A percentile compares a stretch with the other conserved stretches of the same genome.
Conservation (phyloP, 2,888 invertebrate species). For the Protodeltote pygarga region DNA sequence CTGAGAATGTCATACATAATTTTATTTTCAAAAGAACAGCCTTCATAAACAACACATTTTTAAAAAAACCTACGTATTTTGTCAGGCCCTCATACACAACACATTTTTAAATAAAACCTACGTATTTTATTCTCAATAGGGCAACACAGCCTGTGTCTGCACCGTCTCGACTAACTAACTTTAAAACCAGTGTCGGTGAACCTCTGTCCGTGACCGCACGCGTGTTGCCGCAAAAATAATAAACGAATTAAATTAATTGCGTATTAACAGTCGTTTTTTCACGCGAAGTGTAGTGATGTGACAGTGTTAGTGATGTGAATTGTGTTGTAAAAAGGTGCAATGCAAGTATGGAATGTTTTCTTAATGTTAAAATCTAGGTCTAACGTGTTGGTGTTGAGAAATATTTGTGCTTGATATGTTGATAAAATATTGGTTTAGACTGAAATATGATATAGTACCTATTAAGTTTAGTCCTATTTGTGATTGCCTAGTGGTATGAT, state of each 20-base stretch:
- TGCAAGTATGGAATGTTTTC: constrained; percentile 47
- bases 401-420: constrained; percentile 29
- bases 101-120: not conserved
- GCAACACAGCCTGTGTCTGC: constrained; percentile 34
- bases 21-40: too few relatives aligned
- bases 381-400: constrained; percentile 1
- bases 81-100: not conserved
- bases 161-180: constrained; percentile 16
- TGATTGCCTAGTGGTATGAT: too few relatives aligned
- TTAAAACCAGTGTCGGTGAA: constrained; percentile 53
- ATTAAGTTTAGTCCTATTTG: too few relatives aligned
- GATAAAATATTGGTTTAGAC: constrained; percentile 24
- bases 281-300: constrained; percentile 32
- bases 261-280: not conserved
- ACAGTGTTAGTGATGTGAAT: constrained; percentile 39
- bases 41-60: too few relatives aligned
- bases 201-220: constrained; percentile 51
- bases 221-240: constrained; percentile 16
- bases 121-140: constrained; percentile 20
- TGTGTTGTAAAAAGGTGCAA: constrained; percentile 30
- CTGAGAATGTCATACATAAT: too few relatives aligned
- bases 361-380: constrained; percentile 44
- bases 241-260: constrained; percentile 12
- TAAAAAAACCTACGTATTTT: too few relatives aligned
- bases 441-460: not conserved